Conservation (phyloP, 2,113 vertebrate genomes). For the Tychaedon coryphoeus region DNA sequence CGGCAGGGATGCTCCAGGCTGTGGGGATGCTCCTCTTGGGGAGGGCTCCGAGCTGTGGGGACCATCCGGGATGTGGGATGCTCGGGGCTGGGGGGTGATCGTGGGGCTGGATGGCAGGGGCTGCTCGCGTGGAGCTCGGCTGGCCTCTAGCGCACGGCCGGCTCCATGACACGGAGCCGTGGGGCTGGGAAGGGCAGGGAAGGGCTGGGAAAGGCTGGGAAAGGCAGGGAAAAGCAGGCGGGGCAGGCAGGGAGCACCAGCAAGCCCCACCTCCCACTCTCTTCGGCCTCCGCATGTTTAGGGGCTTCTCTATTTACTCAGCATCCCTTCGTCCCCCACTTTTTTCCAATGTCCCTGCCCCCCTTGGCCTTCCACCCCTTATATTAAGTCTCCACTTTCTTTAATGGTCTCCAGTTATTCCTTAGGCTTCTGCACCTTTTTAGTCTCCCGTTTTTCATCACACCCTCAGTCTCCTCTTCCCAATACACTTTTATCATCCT, state of each 20-base stretch:
- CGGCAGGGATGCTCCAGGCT: background rate
- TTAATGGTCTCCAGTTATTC: background rate
- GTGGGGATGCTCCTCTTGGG: background rate
- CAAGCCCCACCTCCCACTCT: background rate
- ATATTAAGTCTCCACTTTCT: too few relatives aligned
- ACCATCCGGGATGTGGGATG: background rate
- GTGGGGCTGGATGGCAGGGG: background rate
- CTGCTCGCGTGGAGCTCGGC: slow-evolving; percentile 9
- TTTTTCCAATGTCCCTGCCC: fast-evolving
- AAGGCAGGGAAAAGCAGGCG: background rate
- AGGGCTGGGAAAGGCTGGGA: background rate
- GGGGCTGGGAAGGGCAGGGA: background rate
- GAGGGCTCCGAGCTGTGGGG: background rate
- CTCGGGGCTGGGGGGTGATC: background rate
- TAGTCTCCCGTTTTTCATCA: fast-evolving
- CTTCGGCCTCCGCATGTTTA: fast-evolving
- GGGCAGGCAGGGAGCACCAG: too few relatives aligned
- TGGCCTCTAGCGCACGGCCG: slow-evolving; percentile 34
- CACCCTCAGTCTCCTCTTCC: background rate
- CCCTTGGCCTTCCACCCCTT: fast-evolving
- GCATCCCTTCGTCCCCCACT: background rate
- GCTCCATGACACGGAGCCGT: background rate
- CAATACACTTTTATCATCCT: background rate
- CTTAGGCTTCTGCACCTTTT: background rate
- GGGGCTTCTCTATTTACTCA: background rate